Conservation (phyloP, 2,113 vertebrate species). For the Orthonyx spaldingii region DNA sequence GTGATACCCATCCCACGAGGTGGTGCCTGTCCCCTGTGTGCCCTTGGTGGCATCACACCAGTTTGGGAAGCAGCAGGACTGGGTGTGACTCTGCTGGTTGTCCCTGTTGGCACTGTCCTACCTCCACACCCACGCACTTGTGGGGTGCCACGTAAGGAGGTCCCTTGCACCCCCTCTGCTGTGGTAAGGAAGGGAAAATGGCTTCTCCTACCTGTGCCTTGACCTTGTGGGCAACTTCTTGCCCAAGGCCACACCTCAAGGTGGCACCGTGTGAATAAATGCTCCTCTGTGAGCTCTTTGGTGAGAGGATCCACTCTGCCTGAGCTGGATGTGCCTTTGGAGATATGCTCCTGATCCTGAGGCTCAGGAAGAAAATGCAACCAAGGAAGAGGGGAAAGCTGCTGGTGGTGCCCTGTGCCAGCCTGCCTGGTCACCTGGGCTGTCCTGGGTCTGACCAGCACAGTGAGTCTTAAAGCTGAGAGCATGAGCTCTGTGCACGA, state of each 20-base stretch:
- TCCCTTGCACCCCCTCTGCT: neutral
- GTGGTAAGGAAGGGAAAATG: neutral
- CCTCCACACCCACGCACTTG: fast-evolving
- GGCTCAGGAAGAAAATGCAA: neutral
- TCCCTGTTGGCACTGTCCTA: fast-evolving
- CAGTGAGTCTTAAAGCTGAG: neutral
- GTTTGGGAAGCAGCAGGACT: neutral
- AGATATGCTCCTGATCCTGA: neutral
- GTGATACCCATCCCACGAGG: neutral
- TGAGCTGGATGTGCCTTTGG: neutral
- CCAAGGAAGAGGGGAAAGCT: neutral
- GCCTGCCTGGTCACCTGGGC: neutral
- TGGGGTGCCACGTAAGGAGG: neutral
- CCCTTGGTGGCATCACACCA: neutral
- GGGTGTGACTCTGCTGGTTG: neutral
- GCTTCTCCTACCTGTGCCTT: neutral
- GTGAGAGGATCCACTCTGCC: neutral
- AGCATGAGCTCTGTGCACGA: neutral
- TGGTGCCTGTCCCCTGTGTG: neutral
- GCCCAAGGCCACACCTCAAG: neutral
- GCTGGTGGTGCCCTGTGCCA: neutral
- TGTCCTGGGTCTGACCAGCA: neutral
- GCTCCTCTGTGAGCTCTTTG: neutral
- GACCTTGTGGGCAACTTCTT: neutral
- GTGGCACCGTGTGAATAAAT: neutral